Evolutionary conservation across 2,797 vertebrate genomes (phyloP).

Genomic region (Halcyon badia): DNA sequence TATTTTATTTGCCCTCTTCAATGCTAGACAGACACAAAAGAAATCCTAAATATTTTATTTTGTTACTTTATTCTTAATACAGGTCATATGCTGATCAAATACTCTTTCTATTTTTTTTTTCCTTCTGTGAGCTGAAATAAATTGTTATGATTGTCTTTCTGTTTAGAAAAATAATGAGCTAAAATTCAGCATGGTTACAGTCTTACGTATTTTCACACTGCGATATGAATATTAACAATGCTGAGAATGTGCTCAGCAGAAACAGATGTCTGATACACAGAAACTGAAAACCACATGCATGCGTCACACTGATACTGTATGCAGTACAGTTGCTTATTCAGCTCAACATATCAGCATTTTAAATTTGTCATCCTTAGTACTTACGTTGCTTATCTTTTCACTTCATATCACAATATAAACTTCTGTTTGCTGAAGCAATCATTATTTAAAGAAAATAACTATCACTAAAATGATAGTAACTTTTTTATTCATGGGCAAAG

Average conservation of each 20-base stretch:
- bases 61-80: not conserved
- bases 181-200: not conserved
- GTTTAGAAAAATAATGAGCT: not conserved
- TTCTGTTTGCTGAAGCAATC: not conserved
- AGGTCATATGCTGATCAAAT: not conserved
- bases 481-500: not conserved
- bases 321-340: slow-evolving; percentile 7
- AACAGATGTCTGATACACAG: not conserved
- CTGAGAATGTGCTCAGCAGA: not conserved
- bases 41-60: not conserved
- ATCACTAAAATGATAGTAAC: not conserved
- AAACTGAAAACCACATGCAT: not conserved
- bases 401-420: not conserved
- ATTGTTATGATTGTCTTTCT: not conserved
- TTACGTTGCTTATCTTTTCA: not conserved
- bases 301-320: not conserved
- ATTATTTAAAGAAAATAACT: not conserved
- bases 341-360: not conserved
- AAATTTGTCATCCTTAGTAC: not conserved
- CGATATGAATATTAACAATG: slow-evolving; percentile 9
- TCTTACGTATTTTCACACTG: not conserved
- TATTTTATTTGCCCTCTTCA: not conserved
- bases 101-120: too few relatives aligned
- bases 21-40: not conserved
- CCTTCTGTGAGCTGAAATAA: not conserved